Base-by-base conservation (phyloP, 2,113 vertebrate species). In the Ciconia stormi region DNA sequence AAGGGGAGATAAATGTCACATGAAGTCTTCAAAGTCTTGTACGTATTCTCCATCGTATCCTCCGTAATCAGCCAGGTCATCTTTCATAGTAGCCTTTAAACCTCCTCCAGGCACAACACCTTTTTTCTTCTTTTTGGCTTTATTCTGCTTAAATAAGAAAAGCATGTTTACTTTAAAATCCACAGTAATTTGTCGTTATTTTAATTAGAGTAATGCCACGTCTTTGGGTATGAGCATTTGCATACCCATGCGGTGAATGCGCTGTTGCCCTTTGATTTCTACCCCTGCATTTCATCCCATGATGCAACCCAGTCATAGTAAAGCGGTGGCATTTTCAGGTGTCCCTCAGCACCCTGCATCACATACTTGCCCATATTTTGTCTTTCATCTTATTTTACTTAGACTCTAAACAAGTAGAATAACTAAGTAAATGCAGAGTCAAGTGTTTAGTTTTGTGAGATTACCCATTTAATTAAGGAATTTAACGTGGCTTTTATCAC, bases 51-150 rank as follows among this genome's bases (percentile, higher is more conserved):
- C 99, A 12, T 99, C 99, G 22, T 99, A 99, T 56, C 98, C 98
- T 29, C 98, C 99, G 34, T 99, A 99, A 93, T 99, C 99, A 40
- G 97, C 98, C 81, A 99, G 98, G 95, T 99, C 99, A 7, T 99
- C 98, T 97, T 99, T 99, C 98, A 99, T 97, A 6, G 99, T 99
- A 47, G 99, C 99, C 97, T 99, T 99, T 49, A 99, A 97, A 66
- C 99, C 99, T 8, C 99, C 99, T 17, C 99, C 99, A 21, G 99
- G 98, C 65, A 99, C 96, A 3, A 99, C 98, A 0, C 98, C 99
- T 98, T 99, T 99, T 98, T 99, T 99, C 98, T 99, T 99, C 98
- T 99, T 99, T 98, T 99, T 99, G 98, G 98, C 98, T 98, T 99
- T 99, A 97, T 98, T 99, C 99, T 99, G 99, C 99, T 99, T 95